Percentiles rank a stretch among this genome's conserved stretches.
Evolutionary conservation across 2,113 vertebrate genomes (phyloP).

Genomic region (Paralichthys olivaceus): DNA sequence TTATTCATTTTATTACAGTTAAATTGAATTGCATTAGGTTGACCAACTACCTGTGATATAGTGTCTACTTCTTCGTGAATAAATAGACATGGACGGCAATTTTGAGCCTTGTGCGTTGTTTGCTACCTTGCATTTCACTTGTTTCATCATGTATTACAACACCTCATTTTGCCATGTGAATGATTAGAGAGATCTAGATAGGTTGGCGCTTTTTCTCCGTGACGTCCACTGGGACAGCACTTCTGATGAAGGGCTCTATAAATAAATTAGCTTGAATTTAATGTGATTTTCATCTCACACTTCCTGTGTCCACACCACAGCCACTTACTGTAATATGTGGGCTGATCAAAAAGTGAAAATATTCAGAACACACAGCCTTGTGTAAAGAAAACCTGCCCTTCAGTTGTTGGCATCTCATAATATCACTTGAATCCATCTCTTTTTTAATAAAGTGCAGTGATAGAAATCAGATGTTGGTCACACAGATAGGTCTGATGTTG

Average conservation of each 20-base stretch:
- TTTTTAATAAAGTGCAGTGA: constrained; percentile 8
- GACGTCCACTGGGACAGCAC: constrained; percentile 46
- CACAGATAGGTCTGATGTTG: not conserved
- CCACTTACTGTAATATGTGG: not conserved
- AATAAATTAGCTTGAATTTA: constrained; percentile 50
- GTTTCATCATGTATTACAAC: constrained; percentile 75
- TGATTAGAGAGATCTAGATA: constrained; percentile 51
- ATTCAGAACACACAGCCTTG: not conserved
- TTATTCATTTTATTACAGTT: constrained; percentile 20
- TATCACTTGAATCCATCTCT: constrained; percentile 4
- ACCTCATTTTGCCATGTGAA: constrained; percentile 57
- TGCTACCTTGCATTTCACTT: constrained; percentile 52
- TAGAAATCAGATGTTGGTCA: constrained; percentile 11
- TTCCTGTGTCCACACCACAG: constrained; percentile 13
- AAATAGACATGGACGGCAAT: constrained; percentile 19
- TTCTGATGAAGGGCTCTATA: constrained; percentile 56
- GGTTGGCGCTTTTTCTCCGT: constrained; percentile 26
- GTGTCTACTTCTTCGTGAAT: constrained; percentile 29
- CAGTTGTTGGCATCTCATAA: constrained; percentile 13
- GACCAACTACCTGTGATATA: constrained; percentile 19
- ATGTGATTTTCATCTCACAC: constrained; percentile 39
- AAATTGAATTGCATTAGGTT: constrained; percentile 8
- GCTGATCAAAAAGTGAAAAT: constrained; percentile 37
- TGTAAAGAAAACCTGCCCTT: constrained; percentile 8
- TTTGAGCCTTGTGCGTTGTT: constrained; percentile 27